Conservation (phyloP, 2,797 vertebrate species). For the Xenops minutus region DNA sequence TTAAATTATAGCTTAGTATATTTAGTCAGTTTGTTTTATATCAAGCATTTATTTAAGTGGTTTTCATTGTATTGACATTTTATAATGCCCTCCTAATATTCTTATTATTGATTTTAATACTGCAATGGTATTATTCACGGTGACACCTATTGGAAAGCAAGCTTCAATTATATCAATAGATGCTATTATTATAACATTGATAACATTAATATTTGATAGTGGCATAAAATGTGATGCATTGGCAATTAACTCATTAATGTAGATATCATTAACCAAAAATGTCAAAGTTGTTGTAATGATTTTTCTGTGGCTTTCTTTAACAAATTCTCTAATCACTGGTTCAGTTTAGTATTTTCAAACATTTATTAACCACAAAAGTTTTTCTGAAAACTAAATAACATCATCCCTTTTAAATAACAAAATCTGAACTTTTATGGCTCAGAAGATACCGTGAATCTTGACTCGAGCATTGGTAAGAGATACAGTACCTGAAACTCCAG, state of each 20-base stretch:
- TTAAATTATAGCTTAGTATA: conserved; percentile 60
- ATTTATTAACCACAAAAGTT: conserved; percentile 30
- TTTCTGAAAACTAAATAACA: conserved; percentile 1
- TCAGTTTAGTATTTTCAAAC: conserved; percentile 14
- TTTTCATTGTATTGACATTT: conserved; percentile 74
- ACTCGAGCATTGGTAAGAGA: conserved; percentile 1
- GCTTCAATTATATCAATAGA: conserved; percentile 78
- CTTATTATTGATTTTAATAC: conserved; percentile 79
- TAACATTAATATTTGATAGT: conserved; percentile 79
- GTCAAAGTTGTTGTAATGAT: conserved; percentile 65
- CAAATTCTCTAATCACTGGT: conserved; percentile 44
- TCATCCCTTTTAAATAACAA: not conserved
- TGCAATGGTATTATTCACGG: conserved; percentile 77
- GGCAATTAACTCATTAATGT: conserved; percentile 77
- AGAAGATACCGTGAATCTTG: not conserved
- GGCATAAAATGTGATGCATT: conserved; percentile 74
- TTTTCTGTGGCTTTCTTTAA: conserved; percentile 51
- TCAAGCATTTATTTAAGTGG: conserved; percentile 69
- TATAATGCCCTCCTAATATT: conserved; percentile 78
- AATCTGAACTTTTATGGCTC: not conserved
- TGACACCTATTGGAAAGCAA: conserved; percentile 78
- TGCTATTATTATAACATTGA: conserved; percentile 79
- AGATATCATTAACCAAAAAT: conserved; percentile 74
- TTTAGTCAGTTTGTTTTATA: conserved; percentile 70
- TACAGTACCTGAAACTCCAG: conserved; percentile 33